A percentile compares a stretch with the other conserved stretches of the same genome.
phyloP scores from a whole-genome alignment of 1,140 invertebrate genomes.

The Thalassaphorura encarpata region DNA sequence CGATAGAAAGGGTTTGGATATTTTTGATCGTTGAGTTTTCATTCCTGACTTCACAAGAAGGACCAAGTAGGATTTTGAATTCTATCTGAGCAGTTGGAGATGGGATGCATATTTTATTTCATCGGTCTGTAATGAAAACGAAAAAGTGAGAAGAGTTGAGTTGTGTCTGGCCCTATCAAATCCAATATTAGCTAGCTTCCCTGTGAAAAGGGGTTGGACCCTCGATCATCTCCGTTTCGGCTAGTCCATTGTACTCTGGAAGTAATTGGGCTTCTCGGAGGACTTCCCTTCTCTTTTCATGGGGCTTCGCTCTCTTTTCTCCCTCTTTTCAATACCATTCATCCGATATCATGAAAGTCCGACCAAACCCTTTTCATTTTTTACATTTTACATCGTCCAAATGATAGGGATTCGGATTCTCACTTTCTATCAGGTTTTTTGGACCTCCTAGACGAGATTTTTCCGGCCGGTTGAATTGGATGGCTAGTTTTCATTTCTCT shows the following conservation, averaged over 20 bases:
- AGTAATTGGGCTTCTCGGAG: constrained; percentile 7
- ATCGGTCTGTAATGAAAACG: neutral
- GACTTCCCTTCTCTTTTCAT: constrained; percentile 5
- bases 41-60: neutral
- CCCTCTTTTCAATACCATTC: too few relatives aligned
- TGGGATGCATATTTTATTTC: too few relatives aligned
- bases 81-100: too few relatives aligned
- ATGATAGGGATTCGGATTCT: too few relatives aligned
- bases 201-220: neutral
- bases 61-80: neutral
- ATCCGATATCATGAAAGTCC: too few relatives aligned
- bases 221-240: neutral
- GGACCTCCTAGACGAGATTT: too few relatives aligned
- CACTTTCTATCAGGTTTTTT: too few relatives aligned
- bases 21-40: neutral
- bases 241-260: neutral
- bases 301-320: too few relatives aligned
- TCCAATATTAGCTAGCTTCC: neutral
- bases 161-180: constrained; percentile 1
- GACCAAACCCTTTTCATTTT: too few relatives aligned
- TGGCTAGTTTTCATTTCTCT: too few relatives aligned
- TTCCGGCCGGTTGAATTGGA: too few relatives aligned
- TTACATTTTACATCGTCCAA: too few relatives aligned
- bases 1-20: neutral
- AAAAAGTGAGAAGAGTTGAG: neutral